These are phyloP conservation scores for Contarinia nasturtii DNA, from an alignment of 1,140 invertebrate species.

Conservation along the genomic window DNA sequence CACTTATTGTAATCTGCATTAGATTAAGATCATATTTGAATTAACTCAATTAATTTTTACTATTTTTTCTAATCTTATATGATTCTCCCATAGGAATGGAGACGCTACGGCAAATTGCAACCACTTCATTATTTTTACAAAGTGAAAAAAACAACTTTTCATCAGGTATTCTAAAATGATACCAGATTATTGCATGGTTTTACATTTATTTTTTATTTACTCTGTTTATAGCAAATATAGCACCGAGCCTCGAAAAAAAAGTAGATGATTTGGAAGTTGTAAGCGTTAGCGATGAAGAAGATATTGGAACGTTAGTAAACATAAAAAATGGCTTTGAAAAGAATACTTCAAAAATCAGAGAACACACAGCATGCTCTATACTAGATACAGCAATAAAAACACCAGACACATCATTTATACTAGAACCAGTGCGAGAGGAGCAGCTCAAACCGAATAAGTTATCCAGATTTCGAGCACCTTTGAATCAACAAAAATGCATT, in stretches of 20 bases:
- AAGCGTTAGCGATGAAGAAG: conserved; percentile 17
- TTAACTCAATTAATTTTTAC: too few relatives aligned
- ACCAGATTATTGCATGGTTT: conserved; percentile 9
- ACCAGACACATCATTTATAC: neutral
- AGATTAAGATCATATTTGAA: too few relatives aligned
- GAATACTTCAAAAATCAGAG: neutral
- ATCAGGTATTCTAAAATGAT: conserved; percentile 16
- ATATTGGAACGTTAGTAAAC: neutral
- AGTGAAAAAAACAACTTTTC: conserved; percentile 13
- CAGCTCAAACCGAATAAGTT: conserved; percentile 2
- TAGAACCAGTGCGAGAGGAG: neutral
- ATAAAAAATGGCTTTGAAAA: neutral
- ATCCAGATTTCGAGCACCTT: neutral
- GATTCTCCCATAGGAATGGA: conserved; percentile 17
- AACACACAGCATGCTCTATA: neutral
- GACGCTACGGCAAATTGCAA: conserved; percentile 22
- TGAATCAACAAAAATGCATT: conserved; percentile 1
- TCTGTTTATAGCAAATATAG: neutral
- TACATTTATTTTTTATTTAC: neutral
- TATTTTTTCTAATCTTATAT: neutral
- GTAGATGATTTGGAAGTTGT: conserved; percentile 5
- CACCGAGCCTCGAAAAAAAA: conserved; percentile 12
- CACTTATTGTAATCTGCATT: too few relatives aligned
- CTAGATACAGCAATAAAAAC: neutral
- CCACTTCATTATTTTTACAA: conserved; percentile 23